Base-by-base conservation (phyloP, 1,140 invertebrate genomes). In the Bathynomus jamesi region DNA sequence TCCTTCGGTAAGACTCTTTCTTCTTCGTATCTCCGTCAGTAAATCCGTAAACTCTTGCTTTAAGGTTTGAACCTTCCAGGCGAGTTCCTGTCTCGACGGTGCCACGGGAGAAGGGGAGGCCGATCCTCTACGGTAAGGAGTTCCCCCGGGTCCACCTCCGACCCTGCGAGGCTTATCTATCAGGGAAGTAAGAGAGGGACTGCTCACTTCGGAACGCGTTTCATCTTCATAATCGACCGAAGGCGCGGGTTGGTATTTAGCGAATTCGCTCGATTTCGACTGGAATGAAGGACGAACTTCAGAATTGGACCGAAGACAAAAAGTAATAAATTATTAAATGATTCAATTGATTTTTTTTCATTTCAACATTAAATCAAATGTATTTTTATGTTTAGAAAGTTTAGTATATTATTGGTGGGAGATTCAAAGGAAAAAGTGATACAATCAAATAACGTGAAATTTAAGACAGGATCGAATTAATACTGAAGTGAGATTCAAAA, bases 21-120 rank as follows among this genome's bases (percentile, higher is more conserved):
- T 78, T 32, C 83, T 79, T 21, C 85, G 76, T 60, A 86, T 78
- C 71, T 86, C 84, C 24, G 83, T 79, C 68, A 86, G 79, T 5
- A 86, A 78, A 72, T 86, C 82, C 3, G 83, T 82, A 70, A 84
- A 86, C 72, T 86, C 84, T 61, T 83, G 83, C 78, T 85, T 85
- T 1, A 86, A 80, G 13, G 80, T 78, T 66, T 84, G 84, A 7
- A 85, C 81, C 30, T 81, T 79, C n/a, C 78, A 78, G n/a, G 80
- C 78, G 13, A 83, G 76, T 28, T 80, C 78, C 13, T 80, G 69
- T 8, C 71, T 65, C 28, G 29, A 30, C 25, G 65, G 65, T 29
- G 8, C 28, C 40, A 27, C 17, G 2, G 24, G 0, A 1, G 21
- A 21, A 53, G 2, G 13, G 13, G 40, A 53, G 13, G 5, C 1